Base-by-base conservation (phyloP, 2,888 invertebrate species). In the Drosophila neonasuta region DNA sequence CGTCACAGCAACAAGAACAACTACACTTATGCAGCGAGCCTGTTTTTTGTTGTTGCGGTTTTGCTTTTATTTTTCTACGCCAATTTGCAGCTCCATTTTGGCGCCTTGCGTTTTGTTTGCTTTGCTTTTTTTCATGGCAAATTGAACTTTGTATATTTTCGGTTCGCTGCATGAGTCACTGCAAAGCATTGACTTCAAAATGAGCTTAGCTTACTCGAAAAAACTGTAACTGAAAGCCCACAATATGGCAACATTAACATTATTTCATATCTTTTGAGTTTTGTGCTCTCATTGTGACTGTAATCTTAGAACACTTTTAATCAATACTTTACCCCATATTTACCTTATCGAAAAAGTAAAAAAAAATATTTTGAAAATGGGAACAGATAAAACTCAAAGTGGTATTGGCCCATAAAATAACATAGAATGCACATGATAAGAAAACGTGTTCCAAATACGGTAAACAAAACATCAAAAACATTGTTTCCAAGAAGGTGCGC, bases 91-190 rank as follows among this genome's bases (percentile, higher is more conserved):
- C 66, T 71, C 68, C 58, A 59, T 67, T 79, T 81, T 71, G 74
- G 82, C 77, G 80, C 80, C 67, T 66, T 62, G 62, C 29, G 44
- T 61, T 68, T 70, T 61, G 49, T 74, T 70, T 66, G 64, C 49
- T 46, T 68, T 73, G 63, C 50, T 57, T 58, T 71, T 46, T 52
- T 60, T 60, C 13, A 49, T 13, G 41, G 59, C 46, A 50, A 63
- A 62, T 10, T 69, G 80, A 80, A 83, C 84, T 83, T 80, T 83
- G 80, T 66, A 82, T 80, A 71, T 62, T 61, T 58, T 56, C 24
- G 57, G 41, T 55, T 39, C 11, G 48, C 11, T 5, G 64, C 48
- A 74, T 81, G 80, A 81, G 20, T 81, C 80, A 81, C 50, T 46
- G 32, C 55, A 5, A 17, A 63, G 68, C 46, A 68, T 49, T 59